Conservation (phyloP, 2,113 vertebrate species). For the Pampusana beccarii region DNA sequence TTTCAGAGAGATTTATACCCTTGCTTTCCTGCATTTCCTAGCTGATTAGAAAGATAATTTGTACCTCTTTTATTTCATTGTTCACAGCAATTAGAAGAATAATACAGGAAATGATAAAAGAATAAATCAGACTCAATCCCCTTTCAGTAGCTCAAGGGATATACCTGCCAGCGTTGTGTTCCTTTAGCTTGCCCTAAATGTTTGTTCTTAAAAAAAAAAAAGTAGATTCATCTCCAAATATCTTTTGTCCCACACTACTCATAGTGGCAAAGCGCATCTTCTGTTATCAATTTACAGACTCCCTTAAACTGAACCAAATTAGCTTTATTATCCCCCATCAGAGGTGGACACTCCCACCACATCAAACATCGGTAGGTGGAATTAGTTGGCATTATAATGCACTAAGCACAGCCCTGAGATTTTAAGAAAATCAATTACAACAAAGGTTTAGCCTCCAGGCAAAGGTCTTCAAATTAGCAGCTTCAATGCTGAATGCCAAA, state of each 20-base stretch:
- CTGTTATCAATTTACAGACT: background rate
- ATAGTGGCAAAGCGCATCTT: background rate
- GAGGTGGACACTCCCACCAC: background rate
- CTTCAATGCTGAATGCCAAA: background rate
- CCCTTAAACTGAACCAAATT: background rate
- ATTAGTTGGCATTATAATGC: background rate
- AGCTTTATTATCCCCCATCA: background rate
- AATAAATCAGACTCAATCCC: background rate
- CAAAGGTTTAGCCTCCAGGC: background rate
- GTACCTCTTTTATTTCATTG: constrained; percentile 37
- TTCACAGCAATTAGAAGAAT: constrained; percentile 3
- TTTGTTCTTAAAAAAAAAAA: background rate
- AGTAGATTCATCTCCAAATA: background rate
- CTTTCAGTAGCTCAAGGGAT: background rate
- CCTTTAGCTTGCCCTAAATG: background rate
- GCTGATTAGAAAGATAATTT: constrained; percentile 7
- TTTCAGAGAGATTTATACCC: constrained; percentile 26
- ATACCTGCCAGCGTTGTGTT: background rate
- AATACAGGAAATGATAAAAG: background rate
- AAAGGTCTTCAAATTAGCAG: constrained; percentile 21
- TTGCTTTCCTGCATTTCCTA: constrained; percentile 10
- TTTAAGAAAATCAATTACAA: constrained; percentile 18
- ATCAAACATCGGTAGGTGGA: background rate
- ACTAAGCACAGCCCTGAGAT: background rate
- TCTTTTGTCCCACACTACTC: background rate